phyloP scores from a whole-genome alignment of 2,888 invertebrate genomes.

The Bellardia bayeri region DNA sequence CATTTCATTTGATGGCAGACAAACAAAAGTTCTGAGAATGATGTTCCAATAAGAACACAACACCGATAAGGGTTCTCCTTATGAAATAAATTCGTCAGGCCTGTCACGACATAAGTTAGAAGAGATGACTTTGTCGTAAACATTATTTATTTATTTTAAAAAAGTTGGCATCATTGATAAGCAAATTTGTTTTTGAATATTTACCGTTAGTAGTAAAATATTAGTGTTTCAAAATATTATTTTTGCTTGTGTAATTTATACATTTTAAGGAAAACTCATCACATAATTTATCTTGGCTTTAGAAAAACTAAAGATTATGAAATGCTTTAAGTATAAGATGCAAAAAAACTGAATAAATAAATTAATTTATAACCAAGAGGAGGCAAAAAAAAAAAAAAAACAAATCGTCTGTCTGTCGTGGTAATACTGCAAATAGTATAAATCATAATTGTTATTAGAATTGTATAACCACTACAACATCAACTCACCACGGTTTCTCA shows the following conservation, averaged over 20 bases:
- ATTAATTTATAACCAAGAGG: conserved; percentile 65
- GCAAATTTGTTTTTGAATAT: neutral
- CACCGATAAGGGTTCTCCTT: too few species aligned
- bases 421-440: conserved; percentile 54
- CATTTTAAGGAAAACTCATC: conserved; percentile 62
- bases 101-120: too few species aligned
- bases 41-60: too few species aligned
- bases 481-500: neutral
- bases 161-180: neutral
- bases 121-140: too few species aligned
- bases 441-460: conserved; percentile 70
- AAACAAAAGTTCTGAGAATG: too few species aligned
- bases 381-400: neutral
- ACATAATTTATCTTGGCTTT: conserved; percentile 74
- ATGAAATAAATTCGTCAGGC: too few species aligned
- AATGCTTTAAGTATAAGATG: conserved; percentile 61
- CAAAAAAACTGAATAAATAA: conserved; percentile 37
- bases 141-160: neutral
- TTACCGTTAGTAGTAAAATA: neutral
- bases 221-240: neutral
- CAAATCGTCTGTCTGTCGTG: conserved; percentile 38
- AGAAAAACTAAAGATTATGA: conserved; percentile 62
- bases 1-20: too few species aligned
- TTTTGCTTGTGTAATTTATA: conserved; percentile 30
- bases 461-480: conserved; percentile 12